phyloP scores from a whole-genome alignment of 2,888 invertebrate species.

The Apodemia mormo region DNA sequence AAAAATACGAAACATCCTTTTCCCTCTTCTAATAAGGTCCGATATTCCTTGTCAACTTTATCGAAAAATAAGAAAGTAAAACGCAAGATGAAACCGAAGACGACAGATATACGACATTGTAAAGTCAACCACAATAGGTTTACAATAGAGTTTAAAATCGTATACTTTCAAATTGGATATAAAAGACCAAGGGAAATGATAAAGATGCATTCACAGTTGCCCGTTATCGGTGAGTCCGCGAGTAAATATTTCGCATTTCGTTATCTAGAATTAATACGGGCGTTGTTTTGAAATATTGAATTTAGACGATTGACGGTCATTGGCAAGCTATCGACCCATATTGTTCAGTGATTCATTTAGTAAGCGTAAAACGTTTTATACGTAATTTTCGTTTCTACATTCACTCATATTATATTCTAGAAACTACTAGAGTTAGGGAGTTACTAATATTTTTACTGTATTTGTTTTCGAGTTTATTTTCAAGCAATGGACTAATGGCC shows the following conservation, averaged over 20 bases:
- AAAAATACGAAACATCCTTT: slow-evolving; percentile 45
- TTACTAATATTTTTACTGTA: no score
- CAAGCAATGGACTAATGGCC: no score
- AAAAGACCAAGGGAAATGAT: slow-evolving; percentile 56
- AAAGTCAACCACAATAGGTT: slow-evolving; percentile 50
- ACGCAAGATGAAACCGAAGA: slow-evolving; percentile 78
- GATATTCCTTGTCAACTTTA: slow-evolving; percentile 46
- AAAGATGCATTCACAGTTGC: slow-evolving; percentile 72
- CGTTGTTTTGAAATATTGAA: slow-evolving; percentile 67
- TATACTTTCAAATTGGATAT: slow-evolving; percentile 37
- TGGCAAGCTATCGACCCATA: slow-evolving; percentile 46
- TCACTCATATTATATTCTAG: no score
- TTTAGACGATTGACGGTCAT: slow-evolving; percentile 57
- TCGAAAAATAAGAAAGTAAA: slow-evolving; percentile 77
- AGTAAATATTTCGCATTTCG: slow-evolving; percentile 75
- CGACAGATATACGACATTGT: slow-evolving; percentile 45
- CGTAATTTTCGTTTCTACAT: neutral
- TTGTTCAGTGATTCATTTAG: slow-evolving; percentile 41
- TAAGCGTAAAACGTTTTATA: slow-evolving; percentile 18
- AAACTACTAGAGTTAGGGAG: no score
- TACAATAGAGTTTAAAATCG: slow-evolving; percentile 36
- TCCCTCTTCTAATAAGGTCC: slow-evolving; percentile 49
- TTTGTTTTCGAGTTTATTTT: no score
- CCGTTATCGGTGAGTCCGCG: slow-evolving; percentile 68
- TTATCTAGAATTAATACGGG: slow-evolving; percentile 69